These are phyloP conservation scores for Drosophila limbata DNA, from an alignment of 2,888 invertebrate species.

Conservation along the genomic window DNA sequence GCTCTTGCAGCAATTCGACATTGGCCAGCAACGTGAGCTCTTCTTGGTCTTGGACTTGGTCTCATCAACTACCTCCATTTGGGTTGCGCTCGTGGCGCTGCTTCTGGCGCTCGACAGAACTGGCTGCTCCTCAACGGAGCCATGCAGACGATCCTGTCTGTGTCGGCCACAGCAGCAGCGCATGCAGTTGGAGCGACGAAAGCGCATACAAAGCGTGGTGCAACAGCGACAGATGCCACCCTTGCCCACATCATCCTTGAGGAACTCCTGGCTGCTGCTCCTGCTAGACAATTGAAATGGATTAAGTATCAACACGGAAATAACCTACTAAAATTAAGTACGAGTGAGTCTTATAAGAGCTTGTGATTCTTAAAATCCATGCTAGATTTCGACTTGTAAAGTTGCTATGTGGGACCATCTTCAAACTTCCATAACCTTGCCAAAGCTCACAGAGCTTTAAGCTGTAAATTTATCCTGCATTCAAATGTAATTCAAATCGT, in stretches of 20 bases:
- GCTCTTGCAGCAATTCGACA: constrained; percentile 84
- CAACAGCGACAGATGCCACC: constrained; percentile 82
- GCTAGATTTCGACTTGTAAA: no score
- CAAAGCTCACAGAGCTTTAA: no score
- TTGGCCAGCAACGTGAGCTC: constrained; percentile 82
- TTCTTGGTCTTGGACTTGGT: constrained; percentile 58
- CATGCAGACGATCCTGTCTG: constrained; percentile 60
- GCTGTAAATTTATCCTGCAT: no score
- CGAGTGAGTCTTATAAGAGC: no score
- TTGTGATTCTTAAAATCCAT: no score
- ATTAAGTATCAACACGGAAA: neutral
- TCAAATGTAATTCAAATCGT: no score
- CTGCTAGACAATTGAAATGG: constrained; percentile 42
- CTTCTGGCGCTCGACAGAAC: constrained; percentile 77
- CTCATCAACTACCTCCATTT: constrained; percentile 82
- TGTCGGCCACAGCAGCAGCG: constrained; percentile 82
- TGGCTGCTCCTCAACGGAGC: constrained; percentile 73
- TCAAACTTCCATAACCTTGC: no score
- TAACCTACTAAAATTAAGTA: no score
- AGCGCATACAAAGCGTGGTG: constrained; percentile 84
- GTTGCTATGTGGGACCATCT: no score
- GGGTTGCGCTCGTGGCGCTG: constrained; percentile 78
- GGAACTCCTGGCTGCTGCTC: constrained; percentile 83
- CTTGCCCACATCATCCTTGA: constrained; percentile 70
- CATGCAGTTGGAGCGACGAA: constrained; percentile 83